Percentiles rank a stretch among this genome's conserved stretches.
Conservation (phyloP, 2,797 vertebrate species). For the Orientallactaga sibirica region DNA sequence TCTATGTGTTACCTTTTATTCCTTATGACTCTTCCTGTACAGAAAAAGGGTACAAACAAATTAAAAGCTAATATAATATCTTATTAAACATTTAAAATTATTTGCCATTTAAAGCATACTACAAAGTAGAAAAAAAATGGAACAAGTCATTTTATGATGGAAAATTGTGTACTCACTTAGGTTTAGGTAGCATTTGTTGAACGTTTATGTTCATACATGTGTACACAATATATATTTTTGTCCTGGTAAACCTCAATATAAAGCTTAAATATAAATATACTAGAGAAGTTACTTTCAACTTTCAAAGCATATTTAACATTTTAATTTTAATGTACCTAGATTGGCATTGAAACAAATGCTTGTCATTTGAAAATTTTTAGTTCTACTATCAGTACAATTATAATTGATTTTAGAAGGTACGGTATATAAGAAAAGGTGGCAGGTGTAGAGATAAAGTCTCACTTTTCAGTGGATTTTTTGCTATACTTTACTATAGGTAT, state of each 20-base stretch:
- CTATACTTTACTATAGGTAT: background rate
- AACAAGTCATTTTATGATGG: background rate
- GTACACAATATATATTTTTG: background rate
- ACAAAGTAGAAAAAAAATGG: background rate
- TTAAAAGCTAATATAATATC: background rate
- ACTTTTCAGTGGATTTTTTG: slow-evolving; percentile 52
- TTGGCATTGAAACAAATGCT: background rate
- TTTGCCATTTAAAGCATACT: background rate
- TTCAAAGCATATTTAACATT: slow-evolving; percentile 1
- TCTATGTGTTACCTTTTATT: slow-evolving; percentile 62
- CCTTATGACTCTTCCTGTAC: background rate
- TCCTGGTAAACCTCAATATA: background rate
- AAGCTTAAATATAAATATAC: background rate
- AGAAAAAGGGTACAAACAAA: background rate
- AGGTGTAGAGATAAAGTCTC: slow-evolving; percentile 20
- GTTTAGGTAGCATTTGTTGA: slow-evolving; percentile 16
- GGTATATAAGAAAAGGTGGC: slow-evolving; percentile 36
- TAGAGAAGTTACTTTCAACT: background rate
- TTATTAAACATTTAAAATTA: slow-evolving; percentile 21
- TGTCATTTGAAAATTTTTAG: background rate
- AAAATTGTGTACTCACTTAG: background rate
- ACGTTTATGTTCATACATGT: slow-evolving; percentile 8
- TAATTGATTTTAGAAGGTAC: slow-evolving; percentile 58
- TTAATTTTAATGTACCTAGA: background rate
- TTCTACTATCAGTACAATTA: slow-evolving; percentile 55